Evolutionary conservation across 2,888 invertebrate species (phyloP).

Genomic region (Heliconius cydno): DNA sequence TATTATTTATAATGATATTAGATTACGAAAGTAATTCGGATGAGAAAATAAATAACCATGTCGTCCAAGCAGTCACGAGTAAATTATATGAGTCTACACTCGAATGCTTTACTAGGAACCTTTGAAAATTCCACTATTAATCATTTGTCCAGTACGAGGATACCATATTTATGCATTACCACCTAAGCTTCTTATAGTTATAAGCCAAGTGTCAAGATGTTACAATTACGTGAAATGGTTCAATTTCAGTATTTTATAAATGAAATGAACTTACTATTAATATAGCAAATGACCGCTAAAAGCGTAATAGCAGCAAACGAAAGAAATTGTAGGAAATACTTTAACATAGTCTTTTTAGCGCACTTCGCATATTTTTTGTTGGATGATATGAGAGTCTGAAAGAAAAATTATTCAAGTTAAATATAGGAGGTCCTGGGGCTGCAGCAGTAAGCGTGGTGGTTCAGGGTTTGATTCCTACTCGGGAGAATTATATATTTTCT

Average conservation of each 20-base stretch:
- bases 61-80: no score
- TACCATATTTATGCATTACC: no score
- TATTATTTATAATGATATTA: no score
- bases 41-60: no score
- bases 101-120: no score
- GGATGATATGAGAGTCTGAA: background rate
- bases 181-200: no score
- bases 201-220: no score
- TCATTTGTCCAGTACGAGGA: no score
- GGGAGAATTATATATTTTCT: background rate
- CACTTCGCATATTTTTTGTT: background rate
- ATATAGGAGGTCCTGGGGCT: background rate
- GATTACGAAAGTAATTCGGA: no score
- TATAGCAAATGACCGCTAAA: background rate
- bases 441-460: background rate
- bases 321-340: background rate
- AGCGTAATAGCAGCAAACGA: background rate
- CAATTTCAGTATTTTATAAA: background rate
- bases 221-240: no score
- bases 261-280: conserved; percentile 6
- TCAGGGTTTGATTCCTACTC: background rate
- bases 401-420: background rate
- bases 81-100: no score
- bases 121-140: no score
- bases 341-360: background rate